A percentile compares a stretch with the other conserved stretches of the same genome.
Evolutionary conservation across 1,140 invertebrate species (phyloP).

Genomic region (Ips typographus): DNA sequence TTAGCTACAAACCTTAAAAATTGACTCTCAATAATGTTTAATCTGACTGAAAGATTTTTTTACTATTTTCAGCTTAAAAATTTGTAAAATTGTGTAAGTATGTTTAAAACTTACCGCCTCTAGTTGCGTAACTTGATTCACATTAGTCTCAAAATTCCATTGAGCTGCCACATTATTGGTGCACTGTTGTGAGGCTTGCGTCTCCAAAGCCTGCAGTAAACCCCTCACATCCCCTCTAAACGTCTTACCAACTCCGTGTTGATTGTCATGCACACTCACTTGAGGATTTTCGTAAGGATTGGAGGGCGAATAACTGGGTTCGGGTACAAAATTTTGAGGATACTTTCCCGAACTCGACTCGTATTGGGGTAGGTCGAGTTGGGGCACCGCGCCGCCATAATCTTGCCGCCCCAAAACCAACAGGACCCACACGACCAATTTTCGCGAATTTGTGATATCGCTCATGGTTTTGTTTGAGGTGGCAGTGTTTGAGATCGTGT

Average conservation of each 20-base stretch:
- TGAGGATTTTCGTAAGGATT: constrained; percentile 7
- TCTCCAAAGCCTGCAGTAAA: constrained; percentile 57
- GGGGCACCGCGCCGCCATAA: constrained; percentile 7
- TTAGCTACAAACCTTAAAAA: background rate
- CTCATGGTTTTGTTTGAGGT: constrained; percentile 35
- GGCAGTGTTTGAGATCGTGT: constrained; percentile 5
- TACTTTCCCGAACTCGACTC: constrained; percentile 30
- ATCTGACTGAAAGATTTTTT: background rate
- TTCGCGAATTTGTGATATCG: constrained; percentile 40
- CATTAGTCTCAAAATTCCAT: constrained; percentile 86
- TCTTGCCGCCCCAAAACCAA: constrained; percentile 9
- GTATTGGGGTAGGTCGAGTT: constrained; percentile 34
- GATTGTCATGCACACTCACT: background rate
- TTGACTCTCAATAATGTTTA: background rate
- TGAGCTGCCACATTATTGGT: constrained; percentile 80
- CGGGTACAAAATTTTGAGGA: constrained; percentile 31
- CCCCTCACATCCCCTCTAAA: constrained; percentile 37
- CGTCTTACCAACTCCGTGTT: constrained; percentile 14
- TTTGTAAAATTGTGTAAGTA: background rate
- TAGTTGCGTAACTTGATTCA: constrained; percentile 77
- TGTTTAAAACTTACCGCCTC: constrained; percentile 75
- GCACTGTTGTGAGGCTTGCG: constrained; percentile 73
- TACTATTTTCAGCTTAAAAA: background rate
- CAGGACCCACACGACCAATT: constrained; percentile 21
- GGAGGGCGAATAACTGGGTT: constrained; percentile 23